These are phyloP conservation scores for Sycophila sp. DNA, from an alignment of 1,140 invertebrate species.

Conservation along the genomic window DNA sequence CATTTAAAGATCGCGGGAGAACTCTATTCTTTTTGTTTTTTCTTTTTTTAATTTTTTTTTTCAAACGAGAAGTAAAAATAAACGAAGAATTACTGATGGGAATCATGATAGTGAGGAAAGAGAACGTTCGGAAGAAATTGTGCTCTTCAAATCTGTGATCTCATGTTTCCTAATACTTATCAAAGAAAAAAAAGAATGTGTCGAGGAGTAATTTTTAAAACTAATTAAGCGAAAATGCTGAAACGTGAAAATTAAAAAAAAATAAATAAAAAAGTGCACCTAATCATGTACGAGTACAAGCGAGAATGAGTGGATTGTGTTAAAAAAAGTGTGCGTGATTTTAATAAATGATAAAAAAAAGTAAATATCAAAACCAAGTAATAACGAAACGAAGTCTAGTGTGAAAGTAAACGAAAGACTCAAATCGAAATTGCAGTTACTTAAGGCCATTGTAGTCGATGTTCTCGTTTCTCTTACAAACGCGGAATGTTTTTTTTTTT, in stretches of 20 bases:
- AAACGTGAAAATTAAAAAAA: constrained; percentile 21
- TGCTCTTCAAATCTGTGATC: constrained; percentile 40
- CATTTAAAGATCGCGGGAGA: constrained; percentile 31
- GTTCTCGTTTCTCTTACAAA: too few species aligned
- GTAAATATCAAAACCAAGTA: constrained; percentile 31
- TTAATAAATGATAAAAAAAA: too few species aligned
- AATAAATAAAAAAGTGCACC: constrained; percentile 34
- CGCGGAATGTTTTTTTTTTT: constrained; percentile 17
- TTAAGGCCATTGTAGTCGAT: constrained; percentile 37
- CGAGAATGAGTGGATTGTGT: constrained; percentile 3
- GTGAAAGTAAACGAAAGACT: constrained; percentile 37
- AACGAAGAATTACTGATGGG: background rate
- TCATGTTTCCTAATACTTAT: constrained; percentile 39
- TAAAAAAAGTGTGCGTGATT: background rate
- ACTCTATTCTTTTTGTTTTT: too few species aligned
- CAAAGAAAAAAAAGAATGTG: constrained; percentile 26
- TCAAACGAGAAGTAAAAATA: too few species aligned
- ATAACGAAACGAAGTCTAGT: constrained; percentile 30
- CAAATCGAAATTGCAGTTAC: constrained; percentile 40
- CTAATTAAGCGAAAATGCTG: constrained; percentile 21
- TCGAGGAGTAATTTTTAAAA: constrained; percentile 21
- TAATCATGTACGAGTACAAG: constrained; percentile 40
- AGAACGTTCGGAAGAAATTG: constrained; percentile 30
- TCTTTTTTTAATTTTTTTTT: too few species aligned
- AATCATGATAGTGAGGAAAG: constrained; percentile 36